These are phyloP conservation scores for Eupithecia abbreviata DNA, from an alignment of 2,888 invertebrate species.

Conservation along the genomic window DNA sequence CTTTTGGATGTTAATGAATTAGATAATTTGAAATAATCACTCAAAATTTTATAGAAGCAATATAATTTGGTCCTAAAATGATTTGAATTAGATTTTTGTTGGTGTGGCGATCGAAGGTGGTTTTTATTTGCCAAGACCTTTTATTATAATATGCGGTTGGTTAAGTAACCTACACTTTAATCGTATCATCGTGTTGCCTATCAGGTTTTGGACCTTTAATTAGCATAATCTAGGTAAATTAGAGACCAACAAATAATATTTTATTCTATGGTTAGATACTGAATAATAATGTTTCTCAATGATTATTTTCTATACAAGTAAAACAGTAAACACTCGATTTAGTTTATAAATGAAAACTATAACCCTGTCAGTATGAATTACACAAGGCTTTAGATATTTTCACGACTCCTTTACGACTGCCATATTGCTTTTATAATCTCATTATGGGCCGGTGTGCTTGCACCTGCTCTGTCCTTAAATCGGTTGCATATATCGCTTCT, in stretches of 20 bases:
- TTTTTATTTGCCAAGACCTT: neutral
- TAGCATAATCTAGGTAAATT: neutral
- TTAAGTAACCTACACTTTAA: too few relatives aligned
- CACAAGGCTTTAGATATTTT: constrained; percentile 11
- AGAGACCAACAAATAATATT: neutral
- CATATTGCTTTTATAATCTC: constrained; percentile 76
- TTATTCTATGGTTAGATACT: neutral
- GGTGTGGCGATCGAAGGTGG: neutral
- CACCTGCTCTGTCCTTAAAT: constrained; percentile 60
- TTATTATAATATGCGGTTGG: neutral
- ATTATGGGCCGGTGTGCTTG: constrained; percentile 65
- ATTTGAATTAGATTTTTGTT: neutral
- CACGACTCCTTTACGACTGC: constrained; percentile 40
- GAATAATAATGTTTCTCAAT: neutral
- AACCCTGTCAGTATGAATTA: constrained; percentile 9
- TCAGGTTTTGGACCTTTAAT: neutral
- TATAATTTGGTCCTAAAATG: constrained; percentile 9
- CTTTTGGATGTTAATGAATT: constrained; percentile 23
- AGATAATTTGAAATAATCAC: constrained; percentile 23
- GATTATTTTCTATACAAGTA: neutral
- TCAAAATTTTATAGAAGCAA: constrained; percentile 6
- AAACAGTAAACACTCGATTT: neutral
- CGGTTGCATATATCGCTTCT: constrained; percentile 54
- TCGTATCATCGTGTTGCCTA: neutral
- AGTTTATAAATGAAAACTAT: constrained; percentile 14